Conservation (phyloP, 1,140 invertebrate species). For the Drosophila ficusphila region DNA sequence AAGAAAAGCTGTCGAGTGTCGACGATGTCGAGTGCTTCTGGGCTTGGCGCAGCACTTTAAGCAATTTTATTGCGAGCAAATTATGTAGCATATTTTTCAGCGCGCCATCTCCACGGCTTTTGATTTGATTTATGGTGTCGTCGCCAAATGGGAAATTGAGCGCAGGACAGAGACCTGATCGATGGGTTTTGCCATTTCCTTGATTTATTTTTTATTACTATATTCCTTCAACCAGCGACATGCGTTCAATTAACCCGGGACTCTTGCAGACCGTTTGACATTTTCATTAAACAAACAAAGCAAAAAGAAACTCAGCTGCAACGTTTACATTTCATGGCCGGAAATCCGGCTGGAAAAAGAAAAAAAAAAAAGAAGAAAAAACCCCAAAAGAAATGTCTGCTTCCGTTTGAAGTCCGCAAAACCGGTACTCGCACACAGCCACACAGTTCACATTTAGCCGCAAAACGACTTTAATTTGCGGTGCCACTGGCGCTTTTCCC, state of each 20-base stretch:
- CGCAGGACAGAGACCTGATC: conserved; percentile 51
- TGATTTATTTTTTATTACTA: neutral
- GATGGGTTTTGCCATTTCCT: conserved; percentile 30
- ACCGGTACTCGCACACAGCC: conserved; percentile 20
- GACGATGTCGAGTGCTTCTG: conserved; percentile 20
- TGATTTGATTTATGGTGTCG: conserved; percentile 59
- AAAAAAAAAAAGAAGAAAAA: conserved; percentile 62
- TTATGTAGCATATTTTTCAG: conserved; percentile 75
- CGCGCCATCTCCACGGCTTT: conserved; percentile 12
- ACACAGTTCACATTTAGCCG: conserved; percentile 56
- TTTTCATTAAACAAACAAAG: conserved; percentile 55
- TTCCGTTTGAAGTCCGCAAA: conserved; percentile 67
- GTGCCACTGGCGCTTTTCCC: conserved; percentile 37
- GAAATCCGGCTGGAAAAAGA: conserved; percentile 60
- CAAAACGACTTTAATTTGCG: conserved; percentile 81
- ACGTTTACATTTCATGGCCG: conserved; percentile 77
- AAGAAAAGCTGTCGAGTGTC: conserved; percentile 28
- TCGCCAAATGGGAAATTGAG: conserved; percentile 68
- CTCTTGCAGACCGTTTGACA: conserved; percentile 54
- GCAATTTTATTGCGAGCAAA: conserved; percentile 77
- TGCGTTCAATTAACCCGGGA: conserved; percentile 64
- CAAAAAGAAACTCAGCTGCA: conserved; percentile 42
- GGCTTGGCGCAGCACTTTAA: conserved; percentile 70
- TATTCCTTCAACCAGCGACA: conserved; percentile 41
- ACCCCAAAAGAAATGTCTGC: conserved; percentile 71